Evolutionary conservation across 37 sponge, comb jelly and placozoan species (phyloP), one percentile per base, ranked within the genome.

Genomic region (Bolinopsis microptera): DNA sequence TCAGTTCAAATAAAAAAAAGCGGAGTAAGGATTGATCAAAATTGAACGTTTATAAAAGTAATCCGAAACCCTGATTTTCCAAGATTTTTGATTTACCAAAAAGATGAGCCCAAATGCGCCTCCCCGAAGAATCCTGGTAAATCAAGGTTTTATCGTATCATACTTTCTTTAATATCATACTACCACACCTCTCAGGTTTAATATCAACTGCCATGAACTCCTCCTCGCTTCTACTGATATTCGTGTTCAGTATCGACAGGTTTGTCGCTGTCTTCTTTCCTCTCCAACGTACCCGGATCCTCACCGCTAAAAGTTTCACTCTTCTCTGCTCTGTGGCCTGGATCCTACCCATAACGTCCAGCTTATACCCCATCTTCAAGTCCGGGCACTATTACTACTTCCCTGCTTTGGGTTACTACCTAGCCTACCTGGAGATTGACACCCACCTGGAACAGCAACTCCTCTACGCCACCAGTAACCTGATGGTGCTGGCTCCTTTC

Each of bases 171-270:
- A n/a, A n/a, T n/a, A n/a, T n/a, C n/a, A n/a, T n/a, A n/a, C n/a
- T n/a, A n/a, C n/a, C n/a, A n/a, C n/a, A 72, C 18, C 26, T 72
- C 23, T 40, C 90, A 86, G 90, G 90, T 30, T 86, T 40, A 48
- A 41, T 30, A 0, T 86, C 90, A 9, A 86, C 22, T 30, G 36
- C 35, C 16, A 86, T 41, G 41, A 86, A 86, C 61, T 28, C 34
- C 38, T 35, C 90, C 16, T 86, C 90, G 48, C 90, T 86, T 21
- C 61, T 86, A 18, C 90, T 86, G 1, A 22, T 86, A 13, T 41
- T 28, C 61, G 90, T 86, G 8, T 86, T 86, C 90, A 41, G 61
- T n/a, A 39, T 86, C 9, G 90, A 86, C 61, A 38, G 90, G 40
- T 86, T 86, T 34, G 36, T 86, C 40, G 90, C 90, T 18, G 90